Base-by-base conservation (phyloP, 2,113 vertebrate species). In the Colossoma macropomum region DNA sequence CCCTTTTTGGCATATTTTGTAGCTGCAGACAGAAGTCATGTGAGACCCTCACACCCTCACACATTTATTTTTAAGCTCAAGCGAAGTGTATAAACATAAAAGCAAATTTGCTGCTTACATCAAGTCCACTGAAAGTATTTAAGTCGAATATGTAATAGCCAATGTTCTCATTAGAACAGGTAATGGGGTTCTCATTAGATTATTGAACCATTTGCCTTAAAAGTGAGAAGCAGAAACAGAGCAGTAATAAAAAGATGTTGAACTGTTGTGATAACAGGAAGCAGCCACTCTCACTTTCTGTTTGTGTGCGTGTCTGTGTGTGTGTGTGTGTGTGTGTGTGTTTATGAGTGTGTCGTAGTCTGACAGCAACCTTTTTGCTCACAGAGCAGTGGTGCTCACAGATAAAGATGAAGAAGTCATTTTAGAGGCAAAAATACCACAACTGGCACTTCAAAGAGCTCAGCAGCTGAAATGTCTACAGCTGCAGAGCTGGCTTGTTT, bases 371-470 rank as follows among this genome's bases (percentile, higher is more conserved):
- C 25, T 50, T 77, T 34, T 60, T 60, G 75, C 74, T 28, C 66
- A 52, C 77, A 68, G 86, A 84, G 87, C 90, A 90, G 89, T 87
- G 87, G 90, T 89, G 80, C 27, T 84, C 78, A 41, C 84, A 17
- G 85, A 92, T 90, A 88, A 91, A 92, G 88, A 92, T 90, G 84
- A 84, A 86, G 74, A 34, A 69, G 62, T 78, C 65, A 69, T 75
- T 84, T 81, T 75, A 74, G 59, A 50, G 45, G 48, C 32, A 25
- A 77, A 73, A 85, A 74, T 63, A 75, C 50, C 68, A 78, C 66
- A 5, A 48, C 73, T 69, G 75, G 30, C 45, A 68, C 74, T 83
- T 82, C 81, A 82, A 70, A 77, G 73, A 41, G 63, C 74, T 71
- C 69, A 34, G 41, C 23, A 75, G 23, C 56, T 9, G 19, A 27